Conservation (phyloP, 2,113 vertebrate genomes). For the Plestiodon gilberti region DNA sequence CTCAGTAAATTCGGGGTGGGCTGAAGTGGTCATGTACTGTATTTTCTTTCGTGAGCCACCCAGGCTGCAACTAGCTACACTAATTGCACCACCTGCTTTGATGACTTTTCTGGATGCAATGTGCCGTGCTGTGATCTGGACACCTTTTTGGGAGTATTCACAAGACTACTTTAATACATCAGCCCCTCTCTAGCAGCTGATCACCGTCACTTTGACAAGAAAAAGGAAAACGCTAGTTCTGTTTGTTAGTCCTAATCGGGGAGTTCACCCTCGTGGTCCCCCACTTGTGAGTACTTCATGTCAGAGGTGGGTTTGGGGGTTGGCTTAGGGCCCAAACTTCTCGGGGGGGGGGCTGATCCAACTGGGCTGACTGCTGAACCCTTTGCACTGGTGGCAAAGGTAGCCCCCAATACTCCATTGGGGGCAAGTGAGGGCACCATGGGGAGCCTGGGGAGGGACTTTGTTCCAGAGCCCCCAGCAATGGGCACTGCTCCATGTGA, state of each 20-base stretch:
- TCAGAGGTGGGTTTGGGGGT: no score
- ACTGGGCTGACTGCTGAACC: no score
- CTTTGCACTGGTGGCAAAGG: no score
- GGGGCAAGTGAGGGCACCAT: no score
- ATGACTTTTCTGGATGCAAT: background rate
- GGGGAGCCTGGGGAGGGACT: no score
- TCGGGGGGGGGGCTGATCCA: no score
- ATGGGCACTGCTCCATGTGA: background rate
- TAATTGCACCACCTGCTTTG: background rate
- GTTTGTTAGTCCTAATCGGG: background rate
- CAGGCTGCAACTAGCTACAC: background rate
- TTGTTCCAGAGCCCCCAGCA: no score
- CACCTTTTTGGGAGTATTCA: background rate
- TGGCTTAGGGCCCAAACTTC: no score
- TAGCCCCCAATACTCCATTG: no score
- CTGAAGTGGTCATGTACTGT: background rate
- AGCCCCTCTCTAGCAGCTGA: background rate
- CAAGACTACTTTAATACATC: background rate
- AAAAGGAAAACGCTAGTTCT: background rate
- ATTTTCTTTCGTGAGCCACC: background rate
- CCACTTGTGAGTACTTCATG: background rate
- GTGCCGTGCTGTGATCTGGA: background rate
- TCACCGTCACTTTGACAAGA: background rate
- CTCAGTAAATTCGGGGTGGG: background rate
- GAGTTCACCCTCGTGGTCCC: background rate